Base-by-base conservation (phyloP, 2,113 vertebrate genomes). In the Stigmatopora nigra region DNA sequence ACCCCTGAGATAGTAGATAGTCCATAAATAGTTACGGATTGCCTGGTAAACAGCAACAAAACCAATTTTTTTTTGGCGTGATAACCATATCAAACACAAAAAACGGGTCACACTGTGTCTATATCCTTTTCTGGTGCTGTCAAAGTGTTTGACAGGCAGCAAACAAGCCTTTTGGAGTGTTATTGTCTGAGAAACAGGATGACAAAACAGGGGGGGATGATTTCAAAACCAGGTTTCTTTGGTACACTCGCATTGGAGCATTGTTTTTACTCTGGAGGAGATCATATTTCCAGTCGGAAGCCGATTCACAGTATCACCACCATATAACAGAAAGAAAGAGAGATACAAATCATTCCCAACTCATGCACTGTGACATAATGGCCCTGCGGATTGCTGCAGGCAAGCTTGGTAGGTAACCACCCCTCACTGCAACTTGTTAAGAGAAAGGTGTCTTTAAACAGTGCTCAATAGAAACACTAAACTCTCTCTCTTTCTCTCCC, bases 341-440 rank as follows among this genome's bases (percentile, higher is more conserved):
- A 86, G 83, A 84, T 84, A 85, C 78, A 83, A 83, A 85, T 82
- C 82, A 82, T 79, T 82, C 82, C 82, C 74, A 84, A 83, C 87
- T 85, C 80, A 85, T 84, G 77, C 75, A 75, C 82, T 79, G 60
- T 87, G 82, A 88, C 87, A 88, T 85, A 84, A 84, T 84, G 77
- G 73, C 84, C 87, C 86, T 86, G 83, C 82, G 57, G 87, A 86
- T 79, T 81, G 86, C 88, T 83, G 85, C 84, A 83, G 86, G 84
- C 85, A 69, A 84, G 78, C 83, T 82, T 80, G 82, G 80, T 82
- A 87, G 87, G 80, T 81, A 79, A 83, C 84, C 84, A 84, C 82
- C 81, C 84, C 85, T 87, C 76, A 82, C 85, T 84, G 86, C 83
- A 86, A 84, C 83, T 87, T 86, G 84, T 87, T 86, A 86, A 79